phyloP scores from a whole-genome alignment of 1,140 invertebrate genomes.

The Zaprionus ghesquierei region DNA sequence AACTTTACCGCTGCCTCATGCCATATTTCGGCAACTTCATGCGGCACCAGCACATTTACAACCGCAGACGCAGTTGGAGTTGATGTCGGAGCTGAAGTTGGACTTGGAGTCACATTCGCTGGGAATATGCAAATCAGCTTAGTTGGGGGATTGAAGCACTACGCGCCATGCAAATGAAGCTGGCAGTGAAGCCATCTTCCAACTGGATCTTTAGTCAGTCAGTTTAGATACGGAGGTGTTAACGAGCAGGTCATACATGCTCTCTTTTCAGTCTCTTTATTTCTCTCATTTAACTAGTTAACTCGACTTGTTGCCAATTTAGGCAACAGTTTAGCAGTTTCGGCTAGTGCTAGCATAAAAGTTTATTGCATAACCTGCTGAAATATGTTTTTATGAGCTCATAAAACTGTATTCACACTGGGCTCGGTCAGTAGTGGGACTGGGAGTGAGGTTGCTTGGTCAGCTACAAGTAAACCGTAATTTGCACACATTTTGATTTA shows the following conservation, averaged over 20 bases:
- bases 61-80: background rate
- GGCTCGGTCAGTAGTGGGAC: background rate
- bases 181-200: conserved; percentile 5
- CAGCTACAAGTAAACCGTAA: conserved; percentile 51
- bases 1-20: background rate
- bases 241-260: conserved; percentile 26
- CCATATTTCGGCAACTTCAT: conserved; percentile 2
- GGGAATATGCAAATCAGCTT: conserved; percentile 64
- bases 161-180: conserved; percentile 57
- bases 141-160: conserved; percentile 30
- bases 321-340: conserved; percentile 75
- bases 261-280: background rate
- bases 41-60: background rate
- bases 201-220: conserved; percentile 19
- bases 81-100: background rate
- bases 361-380: conserved; percentile 70
- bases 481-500: conserved; percentile 66
- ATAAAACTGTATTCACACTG: conserved; percentile 51
- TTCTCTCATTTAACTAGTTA: conserved; percentile 46
- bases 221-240: conserved; percentile 50
- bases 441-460: background rate
- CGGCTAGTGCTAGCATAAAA: conserved; percentile 66
- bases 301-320: conserved; percentile 66
- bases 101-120: conserved; percentile 38
- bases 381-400: conserved; percentile 45